Evolutionary conservation across 2,888 invertebrate genomes (phyloP), one percentile per base, ranked within the genome.

Genomic region (Autographa gamma): DNA sequence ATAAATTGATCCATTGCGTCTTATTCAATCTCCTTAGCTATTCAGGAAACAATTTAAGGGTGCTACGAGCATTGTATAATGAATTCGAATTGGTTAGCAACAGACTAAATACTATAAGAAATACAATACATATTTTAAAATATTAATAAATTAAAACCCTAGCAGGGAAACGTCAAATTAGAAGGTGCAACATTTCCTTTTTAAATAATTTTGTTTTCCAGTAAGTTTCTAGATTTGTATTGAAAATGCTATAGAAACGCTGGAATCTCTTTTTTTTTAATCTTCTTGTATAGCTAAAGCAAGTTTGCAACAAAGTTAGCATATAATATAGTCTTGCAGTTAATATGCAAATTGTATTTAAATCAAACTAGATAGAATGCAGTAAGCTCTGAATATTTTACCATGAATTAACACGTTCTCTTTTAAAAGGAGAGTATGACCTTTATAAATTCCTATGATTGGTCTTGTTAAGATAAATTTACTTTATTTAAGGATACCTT

Each of bases 1-100:
- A 48, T 65, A 68, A 73, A 68, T 65, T 62, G 59, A 52, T 60
- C 60, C 58, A 65, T 66, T 69, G 60, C 62, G 59, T 63, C 60
- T 41, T 25, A 60, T 59, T 31, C 16, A 59, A 59, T 59, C 31
- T 32, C 59, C 59, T 32, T 59, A 13, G 32, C 59, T 8, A 32
- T 32, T 16, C 25, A 32, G 31, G 31, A 14, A 31, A 31, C 16
- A 14, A 16, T 58, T 16, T 31, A 25, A 14, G 19, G 25, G 31
- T 14, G 3, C 14, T 43, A 43, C 14, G 16, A 16, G 43, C 16
- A 16, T 16, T 43, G 43, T 13, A 41, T 9, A 13, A 11, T 41
- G 41, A 11, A 14, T 0, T 38, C 1, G 13, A 11, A 14, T 9
- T 41, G 41, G 13, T 41, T 41, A 34, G 8, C 8, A 34, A 34